Base-by-base conservation (phyloP, 1,140 invertebrate genomes). In the Schlechtendalia chinensis region DNA sequence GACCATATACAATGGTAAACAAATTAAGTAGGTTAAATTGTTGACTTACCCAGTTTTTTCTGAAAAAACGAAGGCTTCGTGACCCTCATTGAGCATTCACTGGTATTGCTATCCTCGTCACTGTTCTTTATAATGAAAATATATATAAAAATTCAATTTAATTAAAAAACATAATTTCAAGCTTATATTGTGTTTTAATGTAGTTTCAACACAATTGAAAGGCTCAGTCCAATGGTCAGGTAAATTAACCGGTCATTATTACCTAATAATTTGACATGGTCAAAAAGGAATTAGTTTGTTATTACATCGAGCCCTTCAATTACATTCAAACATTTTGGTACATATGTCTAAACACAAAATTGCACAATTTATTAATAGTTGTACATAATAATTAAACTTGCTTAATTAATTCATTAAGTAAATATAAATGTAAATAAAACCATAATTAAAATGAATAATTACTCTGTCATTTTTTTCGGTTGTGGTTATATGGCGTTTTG, bases 401-500 rank as follows among this genome's bases (percentile, higher is more conserved):
- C 8, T 56, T 56, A 56, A 56, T 10, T 56, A n/a, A 39, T 39
- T 39, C n/a, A n/a, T n/a, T n/a, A n/a, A n/a, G n/a, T n/a, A n/a
- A n/a, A n/a, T n/a, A n/a, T 45, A 45, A 10, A 45, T 45, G 39
- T 53, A 58, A n/a, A n/a, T n/a, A n/a, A 24, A 8, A 22, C 22
- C 22, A 58, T 58, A 59, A 3, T 10, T 27, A 10, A 22, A 10
- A 12, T 16, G 0, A 45, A 71, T 71, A 54, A 5, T 72, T 84
- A 88, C 88, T 84, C 85, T 82, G 82, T 86, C 86, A 71, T 87
- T 84, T 84, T 86, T 86, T 84, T 89, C 87, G 81, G 86, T 86
- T 82, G 87, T 86, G 17, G 82, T 77, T 47, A 83, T 83, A 80
- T 84, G 86, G 79, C 83, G 84, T 56, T 87, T 86, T 84, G 88